Percentiles rank a stretch among this genome's conserved stretches.
phyloP scores from a whole-genome alignment of 2,797 vertebrate species.

The Falco novaeseelandiae region DNA sequence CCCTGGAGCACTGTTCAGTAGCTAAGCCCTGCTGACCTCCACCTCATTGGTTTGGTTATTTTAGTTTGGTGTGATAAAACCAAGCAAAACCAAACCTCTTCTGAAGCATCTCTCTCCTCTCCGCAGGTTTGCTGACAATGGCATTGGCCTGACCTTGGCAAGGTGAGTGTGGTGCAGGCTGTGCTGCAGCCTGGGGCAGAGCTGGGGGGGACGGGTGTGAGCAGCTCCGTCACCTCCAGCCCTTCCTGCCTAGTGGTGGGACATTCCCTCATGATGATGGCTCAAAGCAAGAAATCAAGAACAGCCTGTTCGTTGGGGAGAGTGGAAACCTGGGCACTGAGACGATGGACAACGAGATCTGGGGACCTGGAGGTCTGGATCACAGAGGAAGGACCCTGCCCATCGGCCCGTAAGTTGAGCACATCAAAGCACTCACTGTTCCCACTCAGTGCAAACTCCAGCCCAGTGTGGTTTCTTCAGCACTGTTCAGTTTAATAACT shows the following conservation, averaged over 20 bases:
- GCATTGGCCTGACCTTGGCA: constrained; percentile 93
- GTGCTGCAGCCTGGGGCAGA: background rate
- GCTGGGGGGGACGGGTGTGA: background rate
- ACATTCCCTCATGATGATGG: constrained; percentile 96
- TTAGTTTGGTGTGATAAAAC: background rate
- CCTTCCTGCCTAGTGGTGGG: constrained; percentile 83
- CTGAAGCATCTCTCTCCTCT: background rate
- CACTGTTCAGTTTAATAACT: background rate
- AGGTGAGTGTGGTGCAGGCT: constrained; percentile 78
- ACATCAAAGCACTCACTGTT: background rate
- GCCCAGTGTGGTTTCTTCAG: background rate
- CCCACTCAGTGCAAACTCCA: background rate
- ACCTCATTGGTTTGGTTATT: background rate
- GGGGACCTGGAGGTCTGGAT: constrained; percentile 90
- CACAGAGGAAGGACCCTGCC: constrained; percentile 88
- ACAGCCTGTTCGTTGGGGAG: constrained; percentile 96
- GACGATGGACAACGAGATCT: constrained; percentile 80
- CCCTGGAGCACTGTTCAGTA: background rate
- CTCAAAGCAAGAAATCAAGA: constrained; percentile 93
- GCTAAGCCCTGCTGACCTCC: background rate
- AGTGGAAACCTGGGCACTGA: constrained; percentile 90
- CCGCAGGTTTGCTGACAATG: constrained; percentile 94
- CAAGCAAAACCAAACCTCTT: background rate
- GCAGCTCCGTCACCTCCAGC: constrained; percentile 4
- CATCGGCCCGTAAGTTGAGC: constrained; percentile 86